Conservation (phyloP, 2,113 vertebrate species). For the Triplophysa siluroides region DNA sequence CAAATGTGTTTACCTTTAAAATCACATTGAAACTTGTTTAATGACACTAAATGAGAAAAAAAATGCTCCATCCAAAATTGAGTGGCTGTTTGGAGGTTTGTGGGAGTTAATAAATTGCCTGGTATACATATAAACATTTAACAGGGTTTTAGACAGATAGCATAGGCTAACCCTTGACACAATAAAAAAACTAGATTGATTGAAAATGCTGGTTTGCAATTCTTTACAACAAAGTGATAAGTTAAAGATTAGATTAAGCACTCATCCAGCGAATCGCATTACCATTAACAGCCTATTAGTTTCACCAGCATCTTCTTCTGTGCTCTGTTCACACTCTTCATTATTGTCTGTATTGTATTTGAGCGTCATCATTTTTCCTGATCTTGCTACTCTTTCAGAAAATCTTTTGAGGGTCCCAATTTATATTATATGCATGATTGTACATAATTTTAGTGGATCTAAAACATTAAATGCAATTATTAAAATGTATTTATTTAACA, state of each 20-base stretch:
- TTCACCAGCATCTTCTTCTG: background rate
- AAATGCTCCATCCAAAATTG: background rate
- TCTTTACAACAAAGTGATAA: conserved; percentile 10
- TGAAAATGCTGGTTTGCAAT: background rate
- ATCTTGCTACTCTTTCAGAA: background rate
- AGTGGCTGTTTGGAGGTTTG: background rate
- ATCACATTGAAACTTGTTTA: background rate
- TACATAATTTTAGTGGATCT: background rate
- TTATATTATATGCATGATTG: background rate
- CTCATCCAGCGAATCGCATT: conserved; percentile 5
- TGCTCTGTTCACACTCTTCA: background rate
- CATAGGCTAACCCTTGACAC: background rate
- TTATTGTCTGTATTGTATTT: background rate
- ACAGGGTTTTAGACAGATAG: background rate
- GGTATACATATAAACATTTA: background rate
- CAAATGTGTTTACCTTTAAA: background rate
- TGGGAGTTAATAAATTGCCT: background rate
- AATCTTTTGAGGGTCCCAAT: background rate
- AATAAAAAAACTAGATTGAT: background rate
- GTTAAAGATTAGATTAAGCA: background rate
- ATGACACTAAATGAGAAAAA: conserved; percentile 1
- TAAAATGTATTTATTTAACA: background rate
- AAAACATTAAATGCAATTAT: conserved; percentile 11
- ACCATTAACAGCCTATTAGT: conserved; percentile 31
- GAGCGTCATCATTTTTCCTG: background rate